Evolutionary conservation across 2,888 invertebrate species (phyloP), one percentile per base, ranked within the genome.

Genomic region (Endotricha flammealis): DNA sequence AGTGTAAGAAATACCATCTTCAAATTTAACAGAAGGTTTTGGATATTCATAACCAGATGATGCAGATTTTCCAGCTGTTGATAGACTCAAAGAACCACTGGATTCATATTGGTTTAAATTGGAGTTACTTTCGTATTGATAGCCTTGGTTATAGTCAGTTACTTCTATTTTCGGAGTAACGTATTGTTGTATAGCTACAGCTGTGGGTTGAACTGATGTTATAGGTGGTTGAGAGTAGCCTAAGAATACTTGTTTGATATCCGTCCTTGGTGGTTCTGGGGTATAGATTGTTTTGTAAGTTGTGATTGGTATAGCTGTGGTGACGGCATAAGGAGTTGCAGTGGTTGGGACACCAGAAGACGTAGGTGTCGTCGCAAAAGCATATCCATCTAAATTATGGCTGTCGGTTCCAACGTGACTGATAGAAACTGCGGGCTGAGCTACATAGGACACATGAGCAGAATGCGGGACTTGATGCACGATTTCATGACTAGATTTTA

Each of bases 321-420:
- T 83, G 0, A 73, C 69, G 12, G 78, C 75, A 23, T 76, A 70
- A 0, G 85, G 83, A 22, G 74, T 80, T 2, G 78, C 74, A 9
- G 85, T 83, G 4, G 85, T 83, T 1, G 85, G 80, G 13, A 82
- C 53, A 6, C 74, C 82, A 12, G 83, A 83, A 14, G 85, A 77
- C 1, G 80, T 82, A 7, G 85, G 82, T 1, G 72, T 83, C 1
- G 83, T 85, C 2, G 68, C 74, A 29, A 59, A 79, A 39, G 60
- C 63, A 36, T 78, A 83, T 2, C 77, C 78, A 36, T 77, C 76
- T 4, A 70, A 46, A 39, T 81, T 83, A 28, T 73, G 63, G 13
- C 48, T 59, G 22, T 77, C 76, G 24, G 81, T 77, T 10, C 83
- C 85, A 11, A 68, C 52, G 37, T 85, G 82, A 14, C 62, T 78